Percentiles rank a stretch among this genome's conserved stretches.
Conservation (phyloP, 2,888 invertebrate genomes). For the Orchesellides sinensis region DNA sequence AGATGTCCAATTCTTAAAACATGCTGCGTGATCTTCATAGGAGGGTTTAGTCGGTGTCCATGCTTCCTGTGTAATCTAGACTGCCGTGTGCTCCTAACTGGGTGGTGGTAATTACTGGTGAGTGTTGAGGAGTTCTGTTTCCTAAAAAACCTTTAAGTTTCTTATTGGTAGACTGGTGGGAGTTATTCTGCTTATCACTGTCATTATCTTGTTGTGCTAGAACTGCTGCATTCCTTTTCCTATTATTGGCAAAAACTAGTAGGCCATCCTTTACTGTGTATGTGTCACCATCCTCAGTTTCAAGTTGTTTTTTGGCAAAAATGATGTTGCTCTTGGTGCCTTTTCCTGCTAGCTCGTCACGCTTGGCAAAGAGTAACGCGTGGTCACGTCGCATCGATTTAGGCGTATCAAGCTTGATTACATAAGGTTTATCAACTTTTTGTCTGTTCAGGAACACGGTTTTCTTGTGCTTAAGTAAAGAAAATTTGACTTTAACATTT, state of each 20-base stretch:
- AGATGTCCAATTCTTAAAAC: conserved; percentile 10
- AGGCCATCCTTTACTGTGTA: background rate
- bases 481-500: background rate
- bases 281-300: background rate
- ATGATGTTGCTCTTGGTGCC: conserved; percentile 3
- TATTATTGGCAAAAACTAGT: too few relatives aligned
- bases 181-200: too few relatives aligned
- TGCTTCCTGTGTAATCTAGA: background rate
- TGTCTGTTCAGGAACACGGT: too few relatives aligned
- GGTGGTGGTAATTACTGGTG: too few relatives aligned
- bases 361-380: background rate
- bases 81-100: too few relatives aligned
- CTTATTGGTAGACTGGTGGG: too few relatives aligned
- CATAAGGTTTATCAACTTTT: background rate
- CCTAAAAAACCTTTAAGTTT: too few relatives aligned
- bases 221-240: too few relatives aligned
- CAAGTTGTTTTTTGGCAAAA: background rate
- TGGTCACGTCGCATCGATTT: background rate
- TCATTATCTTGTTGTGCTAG: too few relatives aligned
- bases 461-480: too few relatives aligned
- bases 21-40: background rate
- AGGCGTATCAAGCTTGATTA: background rate
- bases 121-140: too few relatives aligned
- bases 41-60: background rate
- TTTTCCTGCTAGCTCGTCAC: background rate